Evolutionary conservation across 2,888 invertebrate genomes (phyloP), one percentile per base, ranked within the genome.

Genomic region (Polyommatus iphigenia): DNA sequence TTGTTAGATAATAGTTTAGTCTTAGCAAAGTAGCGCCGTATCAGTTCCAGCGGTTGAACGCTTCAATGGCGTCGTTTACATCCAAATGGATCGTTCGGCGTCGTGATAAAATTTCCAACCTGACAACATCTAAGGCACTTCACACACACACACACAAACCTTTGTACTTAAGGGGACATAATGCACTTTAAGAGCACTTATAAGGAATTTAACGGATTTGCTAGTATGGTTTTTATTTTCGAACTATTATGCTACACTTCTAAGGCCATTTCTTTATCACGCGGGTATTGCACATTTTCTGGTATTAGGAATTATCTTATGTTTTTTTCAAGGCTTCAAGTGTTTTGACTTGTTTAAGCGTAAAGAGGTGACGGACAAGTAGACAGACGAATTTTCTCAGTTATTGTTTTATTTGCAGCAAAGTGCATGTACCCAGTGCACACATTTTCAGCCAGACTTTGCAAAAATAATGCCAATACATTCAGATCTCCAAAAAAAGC

Each of bases 61-160:
- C 50, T 50, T 46, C 75, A 75, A 75, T 29, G 75, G 75, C 54
- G 75, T 54, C 75, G 75, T 75, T 75, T 75, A 75, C 75, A 75
- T 75, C 75, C 24, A 54, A 75, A 75, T 75, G 75, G 75, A 75
- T 50, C 54, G 75, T 75, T 54, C 24, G 75, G 24, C 18, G 20
- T 54, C 29, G 75, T 75, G 75, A 75, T 75, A 50, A 75, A 50
- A 75, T 75, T 75, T 75, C 50, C 5, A 75, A 75, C 50, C 8
- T 54, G 24, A 41, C 73, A 73, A 75, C 29, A 50, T 75, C 46
- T 32, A 46, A 73, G 73, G 41, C 73, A 10, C n/a, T 41, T 10
- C 4, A 20, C 62, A 62, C 62, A 62, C 20, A 59, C 4, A 3
- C 32, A 32, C 13, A 10, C 24, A 24, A 4, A 62, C 24, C n/a